These are phyloP conservation scores for Lathamus discolor DNA, from an alignment of 2,113 vertebrate species.

Conservation along the genomic window DNA sequence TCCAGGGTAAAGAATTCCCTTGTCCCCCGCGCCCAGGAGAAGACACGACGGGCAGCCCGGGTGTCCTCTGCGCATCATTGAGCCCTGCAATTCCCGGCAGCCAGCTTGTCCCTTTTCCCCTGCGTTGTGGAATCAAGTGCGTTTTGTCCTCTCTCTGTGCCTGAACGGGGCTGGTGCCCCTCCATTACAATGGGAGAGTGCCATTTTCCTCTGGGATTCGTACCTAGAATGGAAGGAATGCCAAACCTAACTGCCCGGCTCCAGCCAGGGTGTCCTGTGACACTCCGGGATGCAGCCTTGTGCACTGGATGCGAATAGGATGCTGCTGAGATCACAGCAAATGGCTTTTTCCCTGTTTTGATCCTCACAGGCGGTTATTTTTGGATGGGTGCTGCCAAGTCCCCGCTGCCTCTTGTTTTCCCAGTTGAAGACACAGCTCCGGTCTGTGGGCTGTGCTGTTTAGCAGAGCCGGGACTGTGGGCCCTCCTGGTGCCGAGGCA, in stretches of 20 bases:
- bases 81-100: not conserved
- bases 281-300: rapidly evolving
- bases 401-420: rapidly evolving
- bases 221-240: not conserved
- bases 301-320: rapidly evolving
- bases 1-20: slow-evolving; percentile 68
- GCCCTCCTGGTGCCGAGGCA: not conserved
- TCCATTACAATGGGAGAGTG: rapidly evolving
- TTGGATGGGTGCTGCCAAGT: rapidly evolving
- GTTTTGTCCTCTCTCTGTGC: not conserved
- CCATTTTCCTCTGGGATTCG: not conserved
- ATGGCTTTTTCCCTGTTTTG: not conserved
- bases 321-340: not conserved
- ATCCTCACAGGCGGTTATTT: rapidly evolving
- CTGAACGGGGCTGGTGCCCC: not conserved
- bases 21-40: slow-evolving; percentile 36
- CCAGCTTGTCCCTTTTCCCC: not conserved
- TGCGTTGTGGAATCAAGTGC: rapidly evolving
- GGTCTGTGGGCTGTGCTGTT: not conserved
- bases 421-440: rapidly evolving
- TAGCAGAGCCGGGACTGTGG: not conserved
- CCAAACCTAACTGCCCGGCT: rapidly evolving
- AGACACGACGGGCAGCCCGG: slow-evolving; percentile 31
- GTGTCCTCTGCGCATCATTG: slow-evolving; percentile 60
- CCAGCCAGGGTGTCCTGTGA: not conserved